Conservation (phyloP, 1,140 invertebrate species). For the Himalopsyche phryganea region DNA sequence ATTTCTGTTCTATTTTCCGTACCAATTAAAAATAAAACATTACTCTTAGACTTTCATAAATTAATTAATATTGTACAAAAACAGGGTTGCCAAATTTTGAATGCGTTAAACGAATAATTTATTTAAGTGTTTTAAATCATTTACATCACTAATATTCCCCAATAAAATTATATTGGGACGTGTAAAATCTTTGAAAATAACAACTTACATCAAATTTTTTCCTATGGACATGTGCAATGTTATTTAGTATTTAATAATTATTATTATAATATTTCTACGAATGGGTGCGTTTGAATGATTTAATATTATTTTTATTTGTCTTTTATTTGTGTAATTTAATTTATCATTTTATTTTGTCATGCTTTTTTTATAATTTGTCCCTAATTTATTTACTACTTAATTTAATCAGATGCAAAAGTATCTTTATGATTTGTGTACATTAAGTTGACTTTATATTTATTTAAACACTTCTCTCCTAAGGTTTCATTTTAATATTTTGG, state of each 20-base stretch:
- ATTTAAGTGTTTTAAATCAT: neutral
- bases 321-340: conserved; percentile 1
- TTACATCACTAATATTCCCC: conserved; percentile 1
- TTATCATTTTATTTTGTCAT: conserved; percentile 2
- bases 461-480: neutral
- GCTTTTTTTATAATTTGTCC: neutral
- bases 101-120: neutral
- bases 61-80: no score
- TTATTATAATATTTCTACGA: neutral
- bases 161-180: conserved; percentile 4
- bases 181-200: conserved; percentile 5
- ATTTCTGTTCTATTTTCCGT: neutral
- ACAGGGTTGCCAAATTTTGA: no score
- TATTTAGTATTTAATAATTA: conserved; percentile 47
- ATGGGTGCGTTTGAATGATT: neutral
- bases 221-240: conserved; percentile 56
- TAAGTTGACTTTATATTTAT: conserved; percentile 4
- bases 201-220: conserved; percentile 8
- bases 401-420: neutral
- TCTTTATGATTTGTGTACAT: neutral
- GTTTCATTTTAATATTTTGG: neutral
- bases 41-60: no score
- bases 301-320: neutral
- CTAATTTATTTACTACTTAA: neutral
- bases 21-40: no score